Conservation (phyloP, 2,113 vertebrate species). For the Chaetodon trifascialis region DNA sequence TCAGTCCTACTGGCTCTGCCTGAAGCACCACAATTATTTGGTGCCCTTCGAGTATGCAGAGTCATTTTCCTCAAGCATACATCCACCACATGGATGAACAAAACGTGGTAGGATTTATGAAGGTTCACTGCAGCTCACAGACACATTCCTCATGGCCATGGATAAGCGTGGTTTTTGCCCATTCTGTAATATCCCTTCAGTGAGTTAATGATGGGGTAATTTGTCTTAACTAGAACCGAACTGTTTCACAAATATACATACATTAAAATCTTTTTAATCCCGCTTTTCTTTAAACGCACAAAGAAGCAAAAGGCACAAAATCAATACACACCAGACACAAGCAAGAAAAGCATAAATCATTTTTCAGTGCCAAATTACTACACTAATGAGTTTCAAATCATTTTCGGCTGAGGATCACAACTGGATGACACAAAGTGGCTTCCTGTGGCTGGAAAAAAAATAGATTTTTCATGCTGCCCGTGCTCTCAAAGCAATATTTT, state of each 20-base stretch:
- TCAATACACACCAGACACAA: conserved; percentile 6
- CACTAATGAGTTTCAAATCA: conserved; percentile 23
- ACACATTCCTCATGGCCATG: conserved; percentile 48
- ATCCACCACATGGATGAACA: conserved; percentile 74
- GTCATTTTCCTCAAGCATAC: conserved; percentile 77
- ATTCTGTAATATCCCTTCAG: conserved; percentile 33
- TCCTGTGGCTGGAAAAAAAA: conserved; percentile 6
- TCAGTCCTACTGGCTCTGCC: conserved; percentile 75
- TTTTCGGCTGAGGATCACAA: conserved; percentile 32
- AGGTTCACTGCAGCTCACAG: conserved; percentile 52
- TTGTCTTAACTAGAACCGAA: conserved; percentile 7
- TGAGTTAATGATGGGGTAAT: conserved; percentile 32
- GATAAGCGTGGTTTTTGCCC: conserved; percentile 35
- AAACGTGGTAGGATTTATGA: conserved; percentile 72
- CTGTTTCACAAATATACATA: not conserved
- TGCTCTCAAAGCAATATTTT: conserved; percentile 47
- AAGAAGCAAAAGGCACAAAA: conserved; percentile 8
- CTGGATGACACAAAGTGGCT: conserved; percentile 15
- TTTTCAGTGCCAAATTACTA: conserved; percentile 37
- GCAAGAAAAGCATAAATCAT: conserved; percentile 25
- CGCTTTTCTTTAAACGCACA: not conserved
- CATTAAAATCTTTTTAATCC: conserved; percentile 8
- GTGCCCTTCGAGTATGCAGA: conserved; percentile 72
- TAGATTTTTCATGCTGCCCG: not conserved
- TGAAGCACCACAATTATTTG: conserved; percentile 79